A percentile compares a stretch with the other conserved stretches of the same genome.
Evolutionary conservation across 2,113 vertebrate genomes (phyloP).

Genomic region (Urocitellus parryii): DNA sequence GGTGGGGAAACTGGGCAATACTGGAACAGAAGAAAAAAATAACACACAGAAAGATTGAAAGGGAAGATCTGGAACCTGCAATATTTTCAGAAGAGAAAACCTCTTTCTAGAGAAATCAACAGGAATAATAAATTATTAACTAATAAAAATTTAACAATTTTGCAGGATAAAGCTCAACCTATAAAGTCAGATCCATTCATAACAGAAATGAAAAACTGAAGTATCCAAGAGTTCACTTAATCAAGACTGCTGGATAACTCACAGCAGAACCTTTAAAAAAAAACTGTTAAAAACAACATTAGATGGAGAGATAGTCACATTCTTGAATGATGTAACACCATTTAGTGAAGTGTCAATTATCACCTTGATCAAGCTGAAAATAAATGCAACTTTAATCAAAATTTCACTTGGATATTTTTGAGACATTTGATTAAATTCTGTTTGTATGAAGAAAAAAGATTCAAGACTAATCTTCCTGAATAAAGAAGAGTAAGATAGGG

Average conservation of each 20-base stretch:
- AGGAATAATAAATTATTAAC: conserved; percentile 23
- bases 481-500: background rate
- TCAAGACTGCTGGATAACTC: background rate
- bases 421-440: background rate
- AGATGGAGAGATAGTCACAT: background rate
- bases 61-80: conserved; percentile 8
- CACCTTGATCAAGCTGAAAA: conserved; percentile 8
- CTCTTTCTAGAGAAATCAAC: conserved; percentile 38
- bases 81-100: background rate
- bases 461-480: background rate
- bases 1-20: background rate
- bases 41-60: background rate
- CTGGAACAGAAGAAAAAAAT: background rate
- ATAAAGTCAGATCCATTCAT: background rate
- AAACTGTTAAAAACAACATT: background rate
- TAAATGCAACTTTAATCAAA: conserved; percentile 2
- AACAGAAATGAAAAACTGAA: conserved; percentile 26
- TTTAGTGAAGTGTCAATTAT: background rate
- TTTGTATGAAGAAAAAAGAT: conserved; percentile 11
- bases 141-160: background rate
- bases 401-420: background rate
- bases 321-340: background rate
- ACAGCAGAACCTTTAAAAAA: background rate
- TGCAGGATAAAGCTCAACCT: background rate
- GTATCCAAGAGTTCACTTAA: background rate